Base-by-base conservation (phyloP, 2,113 vertebrate genomes). In the Spheniscus mendiculus region DNA sequence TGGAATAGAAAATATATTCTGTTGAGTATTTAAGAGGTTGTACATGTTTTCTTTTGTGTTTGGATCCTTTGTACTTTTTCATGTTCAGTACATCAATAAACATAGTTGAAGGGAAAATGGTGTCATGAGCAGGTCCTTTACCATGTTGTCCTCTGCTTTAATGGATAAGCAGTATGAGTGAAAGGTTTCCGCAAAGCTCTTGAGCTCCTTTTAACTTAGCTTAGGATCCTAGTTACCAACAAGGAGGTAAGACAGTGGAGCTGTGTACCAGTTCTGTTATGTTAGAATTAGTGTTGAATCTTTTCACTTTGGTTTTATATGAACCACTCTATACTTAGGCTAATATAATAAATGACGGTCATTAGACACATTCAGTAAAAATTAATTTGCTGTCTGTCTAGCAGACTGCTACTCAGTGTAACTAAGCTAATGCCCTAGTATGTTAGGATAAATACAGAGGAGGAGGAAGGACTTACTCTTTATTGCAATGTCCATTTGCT, bases 61-160 rank as follows among this genome's bases (percentile, higher is more conserved):
- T 99, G 98, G 97, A 99, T 99, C 98, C 98, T 99, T 99, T 99
- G 99, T 99, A 98, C 98, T 99, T 99, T 98, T 99, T 98, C 99
- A 99, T 99, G 99, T 99, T 99, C 99, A 98, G 99, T 99, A 99
- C 99, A 99, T 99, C 99, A 99, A 99, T 99, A 99, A 99, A 99
- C 99, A 99, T 98, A 99, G 98, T 99, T 99, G 99, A 99, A 99
- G 99, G 99, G 99, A 99, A 99, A 96, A 88, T 55, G 81, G 94
- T 96, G 96, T 98, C 92, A 34, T 9, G 76, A 97, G 83, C 82
- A 96, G 71, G 67, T 98, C 92, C 97, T 97, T 97, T 72, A n/a
- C 67, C 13, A 4, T 82, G 30, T 56, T 91, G 66, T 72, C 18
- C 45, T 27, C 17, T 74, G n/a, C 29, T 90, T 76, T 83, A n/a